Evolutionary conservation across 2,113 vertebrate species (phyloP).

Genomic region (human (Homo sapiens)): DNA sequence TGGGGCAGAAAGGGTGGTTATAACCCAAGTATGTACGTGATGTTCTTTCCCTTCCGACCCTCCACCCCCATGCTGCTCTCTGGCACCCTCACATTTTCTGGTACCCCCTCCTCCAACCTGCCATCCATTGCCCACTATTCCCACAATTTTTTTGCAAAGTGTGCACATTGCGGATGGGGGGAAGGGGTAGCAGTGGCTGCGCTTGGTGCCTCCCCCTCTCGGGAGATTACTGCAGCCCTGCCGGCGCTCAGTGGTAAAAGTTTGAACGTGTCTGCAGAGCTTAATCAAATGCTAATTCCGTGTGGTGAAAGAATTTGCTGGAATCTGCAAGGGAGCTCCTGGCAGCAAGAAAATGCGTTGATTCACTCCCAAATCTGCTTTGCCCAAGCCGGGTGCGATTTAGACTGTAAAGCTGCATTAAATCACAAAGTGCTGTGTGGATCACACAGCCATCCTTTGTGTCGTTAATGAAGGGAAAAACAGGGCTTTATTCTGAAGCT

Average conservation of each 20-base stretch:
- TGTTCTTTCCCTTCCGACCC: not conserved
- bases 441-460: conserved; percentile 87
- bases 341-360: conserved; percentile 81
- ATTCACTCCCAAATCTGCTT: conserved; percentile 83
- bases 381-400: conserved; percentile 81
- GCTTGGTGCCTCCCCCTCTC: conserved; percentile 83
- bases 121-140: not conserved
- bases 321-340: conserved; percentile 81
- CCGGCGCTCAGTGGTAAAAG: conserved; percentile 85
- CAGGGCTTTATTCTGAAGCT: conserved; percentile 84
- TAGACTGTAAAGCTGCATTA: conserved; percentile 86
- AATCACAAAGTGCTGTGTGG: conserved; percentile 85
- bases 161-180: not conserved
- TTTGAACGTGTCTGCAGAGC: conserved; percentile 69
- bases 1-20: conserved; percentile 19
- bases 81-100: not conserved
- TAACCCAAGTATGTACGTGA: not conserved
- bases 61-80: not conserved
- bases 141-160: not conserved
- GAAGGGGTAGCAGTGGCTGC: conserved; percentile 74
- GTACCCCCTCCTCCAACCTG: not conserved
- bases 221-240: conserved; percentile 85
- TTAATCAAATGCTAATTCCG: conserved; percentile 82
- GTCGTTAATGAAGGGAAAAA: conserved; percentile 88
- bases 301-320: conserved; percentile 81